Conservation (phyloP, 92 coral and sea anemone species). For the Epizoanthus ramosus region DNA sequence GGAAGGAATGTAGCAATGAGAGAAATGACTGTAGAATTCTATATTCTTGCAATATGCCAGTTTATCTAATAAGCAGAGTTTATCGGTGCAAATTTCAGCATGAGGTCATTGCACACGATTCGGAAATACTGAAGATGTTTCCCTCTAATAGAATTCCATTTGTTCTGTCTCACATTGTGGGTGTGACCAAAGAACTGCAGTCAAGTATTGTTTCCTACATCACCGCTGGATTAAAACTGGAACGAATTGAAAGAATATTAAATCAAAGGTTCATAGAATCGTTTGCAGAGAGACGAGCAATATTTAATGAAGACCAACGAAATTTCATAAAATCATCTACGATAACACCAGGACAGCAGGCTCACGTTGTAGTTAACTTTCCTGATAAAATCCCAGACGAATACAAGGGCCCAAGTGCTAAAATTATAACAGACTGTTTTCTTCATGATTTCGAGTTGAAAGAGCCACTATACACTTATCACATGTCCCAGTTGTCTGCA, state of each 20-base stretch:
- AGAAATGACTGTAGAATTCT: conserved; percentile 14
- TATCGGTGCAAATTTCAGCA: conserved; percentile 19
- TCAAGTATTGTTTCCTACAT: background rate
- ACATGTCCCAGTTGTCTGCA: conserved; percentile 13
- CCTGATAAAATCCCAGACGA: conserved; percentile 25
- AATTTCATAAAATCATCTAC: conserved; percentile 22
- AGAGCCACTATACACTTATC: background rate
- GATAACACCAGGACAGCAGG: conserved; percentile 26
- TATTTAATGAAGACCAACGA: conserved; percentile 10
- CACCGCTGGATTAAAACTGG: background rate
- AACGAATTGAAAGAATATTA: conserved; percentile 10
- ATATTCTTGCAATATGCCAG: background rate
- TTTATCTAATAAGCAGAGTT: conserved; percentile 18
- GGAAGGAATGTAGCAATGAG: conserved; percentile 16
- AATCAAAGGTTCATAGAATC: background rate
- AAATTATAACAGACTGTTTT: conserved; percentile 1
- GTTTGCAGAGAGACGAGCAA: background rate
- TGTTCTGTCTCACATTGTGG: conserved; percentile 20
- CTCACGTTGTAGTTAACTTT: conserved; percentile 24
- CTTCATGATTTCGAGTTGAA: background rate
- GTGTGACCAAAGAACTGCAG: conserved; percentile 14
- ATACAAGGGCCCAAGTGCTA: conserved; percentile 11
- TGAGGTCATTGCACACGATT: conserved; percentile 24
- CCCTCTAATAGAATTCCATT: conserved; percentile 1
- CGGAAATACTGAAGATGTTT: background rate